phyloP scores from a whole-genome alignment of 2,797 vertebrate species.

The Benthosema pterotum region DNA sequence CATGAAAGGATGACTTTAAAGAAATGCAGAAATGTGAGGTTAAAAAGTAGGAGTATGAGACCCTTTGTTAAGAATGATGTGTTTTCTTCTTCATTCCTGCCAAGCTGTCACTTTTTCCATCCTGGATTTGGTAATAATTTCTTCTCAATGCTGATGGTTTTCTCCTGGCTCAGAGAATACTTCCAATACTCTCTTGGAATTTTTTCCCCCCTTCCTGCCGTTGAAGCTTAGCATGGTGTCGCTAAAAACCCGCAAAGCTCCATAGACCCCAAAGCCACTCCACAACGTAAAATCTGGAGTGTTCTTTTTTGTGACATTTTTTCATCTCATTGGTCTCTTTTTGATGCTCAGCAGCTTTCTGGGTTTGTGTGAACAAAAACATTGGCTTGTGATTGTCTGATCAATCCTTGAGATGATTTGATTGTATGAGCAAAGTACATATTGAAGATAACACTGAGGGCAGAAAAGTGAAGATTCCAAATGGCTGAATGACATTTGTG shows the following conservation, averaged over 20 bases:
- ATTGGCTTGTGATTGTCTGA: too few species aligned
- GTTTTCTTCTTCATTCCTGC: conserved; percentile 33
- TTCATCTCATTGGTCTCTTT: too few species aligned
- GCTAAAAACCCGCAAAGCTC: background rate
- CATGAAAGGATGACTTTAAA: conserved; percentile 23
- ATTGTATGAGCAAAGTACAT: too few species aligned
- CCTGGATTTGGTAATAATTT: conserved; percentile 27
- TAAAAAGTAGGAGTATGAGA: conserved; percentile 15
- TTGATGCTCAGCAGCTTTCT: too few species aligned
- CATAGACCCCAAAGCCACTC: background rate
- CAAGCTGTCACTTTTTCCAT: conserved; percentile 51
- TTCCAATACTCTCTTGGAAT: conserved; percentile 33
- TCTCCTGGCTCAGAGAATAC: conserved; percentile 23
- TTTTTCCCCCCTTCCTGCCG: conserved; percentile 15
- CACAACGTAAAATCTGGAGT: background rate
- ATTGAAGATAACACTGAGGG: too few species aligned
- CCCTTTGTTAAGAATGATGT: conserved; percentile 21
- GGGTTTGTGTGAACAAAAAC: too few species aligned
- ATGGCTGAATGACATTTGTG: too few species aligned
- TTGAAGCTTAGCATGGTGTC: conserved; percentile 16
- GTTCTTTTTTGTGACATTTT: background rate
- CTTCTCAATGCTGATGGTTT: conserved; percentile 30
- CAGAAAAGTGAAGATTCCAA: too few species aligned
- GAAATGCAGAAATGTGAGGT: conserved; percentile 37
- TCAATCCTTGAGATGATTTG: too few species aligned